These are phyloP conservation scores for Metallyticus violacea DNA, from an alignment of 2,888 invertebrate species.

Conservation along the genomic window DNA sequence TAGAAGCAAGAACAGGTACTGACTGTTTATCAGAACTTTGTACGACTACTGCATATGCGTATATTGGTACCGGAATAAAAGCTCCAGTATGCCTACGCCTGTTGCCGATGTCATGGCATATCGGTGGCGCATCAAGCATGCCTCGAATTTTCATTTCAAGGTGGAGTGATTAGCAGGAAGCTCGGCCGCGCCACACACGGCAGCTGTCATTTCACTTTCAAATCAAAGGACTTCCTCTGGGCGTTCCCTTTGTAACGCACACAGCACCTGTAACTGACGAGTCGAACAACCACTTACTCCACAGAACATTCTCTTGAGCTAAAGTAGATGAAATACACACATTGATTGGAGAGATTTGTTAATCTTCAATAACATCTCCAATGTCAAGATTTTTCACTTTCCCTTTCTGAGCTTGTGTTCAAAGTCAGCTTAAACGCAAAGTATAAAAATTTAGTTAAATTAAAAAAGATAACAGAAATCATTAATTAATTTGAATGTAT, in stretches of 20 bases:
- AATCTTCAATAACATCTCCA: too few species aligned
- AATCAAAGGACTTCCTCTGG: background rate
- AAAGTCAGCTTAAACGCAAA: too few species aligned
- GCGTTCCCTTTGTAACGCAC: background rate
- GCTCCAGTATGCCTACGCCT: background rate
- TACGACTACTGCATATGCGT: too few species aligned
- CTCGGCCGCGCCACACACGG: background rate
- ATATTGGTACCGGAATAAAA: too few species aligned
- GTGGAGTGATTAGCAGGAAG: background rate
- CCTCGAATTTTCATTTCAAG: background rate
- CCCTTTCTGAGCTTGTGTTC: too few species aligned
- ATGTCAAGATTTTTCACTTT: too few species aligned
- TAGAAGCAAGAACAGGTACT: too few species aligned
- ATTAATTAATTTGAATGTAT: too few species aligned
- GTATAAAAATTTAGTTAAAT: too few species aligned
- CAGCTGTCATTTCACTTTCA: constrained; percentile 6
- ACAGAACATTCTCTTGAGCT: background rate
- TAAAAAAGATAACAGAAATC: too few species aligned
- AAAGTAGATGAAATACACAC: background rate
- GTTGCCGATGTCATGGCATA: background rate
- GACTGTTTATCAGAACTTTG: too few species aligned
- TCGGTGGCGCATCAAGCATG: background rate
- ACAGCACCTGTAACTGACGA: background rate
- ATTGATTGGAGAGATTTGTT: too few species aligned
- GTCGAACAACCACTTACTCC: background rate